A percentile compares a stretch with the other conserved stretches of the same genome.
phyloP scores from a whole-genome alignment of 2,888 invertebrate genomes.

The Mythimna lalbum region DNA sequence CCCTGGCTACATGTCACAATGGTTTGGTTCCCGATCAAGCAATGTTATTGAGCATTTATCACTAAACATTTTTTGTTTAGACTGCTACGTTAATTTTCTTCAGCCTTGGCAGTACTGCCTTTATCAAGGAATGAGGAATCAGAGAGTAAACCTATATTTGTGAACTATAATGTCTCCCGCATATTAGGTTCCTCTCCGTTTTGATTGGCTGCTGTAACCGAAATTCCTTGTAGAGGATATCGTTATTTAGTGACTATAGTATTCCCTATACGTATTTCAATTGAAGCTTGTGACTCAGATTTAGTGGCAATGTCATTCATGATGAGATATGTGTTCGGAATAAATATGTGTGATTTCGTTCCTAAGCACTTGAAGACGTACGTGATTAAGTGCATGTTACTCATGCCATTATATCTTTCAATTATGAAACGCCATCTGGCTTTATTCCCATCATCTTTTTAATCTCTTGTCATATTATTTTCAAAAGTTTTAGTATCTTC shows the following conservation, averaged over 20 bases:
- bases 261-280: conserved; percentile 48
- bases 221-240: conserved; percentile 7
- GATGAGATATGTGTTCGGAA: conserved; percentile 51
- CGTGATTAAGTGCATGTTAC: conserved; percentile 41
- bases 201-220: not conserved
- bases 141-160: not conserved
- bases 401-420: conserved; percentile 15
- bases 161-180: too few species aligned
- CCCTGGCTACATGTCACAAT: not conserved
- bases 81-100: too few species aligned
- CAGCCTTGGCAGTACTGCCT: accelerated
- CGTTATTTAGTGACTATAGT: conserved; percentile 17
- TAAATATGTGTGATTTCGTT: conserved; percentile 43
- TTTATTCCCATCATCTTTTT: conserved; percentile 7
- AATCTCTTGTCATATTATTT: not conserved
- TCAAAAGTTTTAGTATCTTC: not conserved
- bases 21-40: not conserved
- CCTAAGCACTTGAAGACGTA: conserved; percentile 44
- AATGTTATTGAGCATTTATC: not conserved
- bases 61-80: too few species aligned
- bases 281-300: conserved; percentile 53
- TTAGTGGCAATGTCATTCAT: conserved; percentile 54
- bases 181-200: not conserved
- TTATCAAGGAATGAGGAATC: too few species aligned
- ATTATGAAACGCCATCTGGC: conserved; percentile 32